Conservation (phyloP, 2,888 invertebrate species). For the Pachydiplax longipennis region DNA sequence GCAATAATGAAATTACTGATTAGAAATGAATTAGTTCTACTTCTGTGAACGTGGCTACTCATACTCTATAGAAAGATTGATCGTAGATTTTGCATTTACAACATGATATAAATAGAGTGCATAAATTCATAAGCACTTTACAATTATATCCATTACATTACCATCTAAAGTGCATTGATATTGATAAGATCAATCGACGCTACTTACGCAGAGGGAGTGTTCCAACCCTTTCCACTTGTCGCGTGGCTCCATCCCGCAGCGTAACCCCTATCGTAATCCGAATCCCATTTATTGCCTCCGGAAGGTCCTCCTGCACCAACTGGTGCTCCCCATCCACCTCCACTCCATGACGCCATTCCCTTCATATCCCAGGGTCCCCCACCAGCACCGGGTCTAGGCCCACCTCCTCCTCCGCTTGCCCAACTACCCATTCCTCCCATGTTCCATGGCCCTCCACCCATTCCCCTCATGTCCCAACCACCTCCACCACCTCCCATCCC, state of each 20-base stretch:
- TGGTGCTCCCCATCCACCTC: neutral
- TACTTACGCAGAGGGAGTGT: slow-evolving; percentile 19
- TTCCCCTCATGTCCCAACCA: slow-evolving; percentile 22
- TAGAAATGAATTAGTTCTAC: too few relatives aligned
- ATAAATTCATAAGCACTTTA: too few relatives aligned
- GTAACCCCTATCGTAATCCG: slow-evolving; percentile 26
- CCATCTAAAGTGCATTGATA: neutral
- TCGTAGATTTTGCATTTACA: too few relatives aligned
- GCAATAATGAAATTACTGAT: too few relatives aligned
- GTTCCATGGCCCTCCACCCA: slow-evolving; percentile 12
- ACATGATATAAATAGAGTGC: too few relatives aligned
- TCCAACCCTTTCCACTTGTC: slow-evolving; percentile 33
- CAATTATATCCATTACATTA: too few relatives aligned
- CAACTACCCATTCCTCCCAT: neutral
- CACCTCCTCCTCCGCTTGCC: slow-evolving; percentile 10
- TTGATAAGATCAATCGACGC: neutral
- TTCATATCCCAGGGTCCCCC: slow-evolving; percentile 11
- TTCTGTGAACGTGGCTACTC: too few relatives aligned
- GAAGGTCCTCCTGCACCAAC: neutral
- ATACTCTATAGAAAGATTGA: too few relatives aligned
- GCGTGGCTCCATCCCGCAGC: slow-evolving; percentile 28
- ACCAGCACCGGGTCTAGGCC: neutral
- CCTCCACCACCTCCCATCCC: neutral
- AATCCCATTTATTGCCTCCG: neutral
- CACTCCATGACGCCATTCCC: slow-evolving; percentile 12